Percentiles rank a stretch among this genome's conserved stretches.
phyloP scores from a whole-genome alignment of 2,113 vertebrate genomes.

The Xyrauchen texanus region DNA sequence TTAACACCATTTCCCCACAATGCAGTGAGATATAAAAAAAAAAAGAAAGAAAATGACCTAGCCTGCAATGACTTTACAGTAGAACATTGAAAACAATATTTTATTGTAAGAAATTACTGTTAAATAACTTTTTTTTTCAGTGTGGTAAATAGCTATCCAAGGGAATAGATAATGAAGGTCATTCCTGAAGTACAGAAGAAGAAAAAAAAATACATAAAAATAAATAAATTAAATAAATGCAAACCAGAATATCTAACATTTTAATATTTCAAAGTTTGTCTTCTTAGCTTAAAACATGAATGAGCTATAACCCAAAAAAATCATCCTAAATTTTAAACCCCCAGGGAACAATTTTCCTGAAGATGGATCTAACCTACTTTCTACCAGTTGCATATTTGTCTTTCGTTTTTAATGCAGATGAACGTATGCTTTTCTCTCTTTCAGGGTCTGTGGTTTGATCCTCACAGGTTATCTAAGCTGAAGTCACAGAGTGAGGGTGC shows the following conservation, averaged over 20 bases:
- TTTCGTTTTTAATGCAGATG: conserved; percentile 6
- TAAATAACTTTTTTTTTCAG: no score
- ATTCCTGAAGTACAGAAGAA: background rate
- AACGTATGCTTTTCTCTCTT: conserved; percentile 7
- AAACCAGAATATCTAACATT: conserved; percentile 13
- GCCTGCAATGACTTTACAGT: no score
- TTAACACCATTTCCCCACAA: no score
- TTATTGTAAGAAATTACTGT: no score
- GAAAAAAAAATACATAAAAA: background rate
- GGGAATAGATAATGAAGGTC: background rate
- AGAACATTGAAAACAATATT: no score
- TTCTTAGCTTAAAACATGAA: conserved; percentile 16
- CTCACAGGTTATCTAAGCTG: conserved; percentile 30
- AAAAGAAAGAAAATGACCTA: no score
- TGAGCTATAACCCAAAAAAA: conserved; percentile 26
- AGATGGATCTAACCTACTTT: conserved; percentile 33
- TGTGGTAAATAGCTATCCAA: background rate
- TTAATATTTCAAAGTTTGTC: conserved; percentile 34
- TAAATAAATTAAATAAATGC: background rate
- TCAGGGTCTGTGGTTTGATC: conserved; percentile 26
- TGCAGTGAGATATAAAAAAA: no score
- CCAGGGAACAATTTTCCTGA: background rate
- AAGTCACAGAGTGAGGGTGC: conserved; percentile 41
- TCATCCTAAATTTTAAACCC: conserved; percentile 11
- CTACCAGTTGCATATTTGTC: conserved; percentile 26